A percentile compares a stretch with the other conserved stretches of the same genome.
These are phyloP conservation scores for Heliothis subflexa DNA, from an alignment of 1,140 invertebrate species.

Conservation along the genomic window DNA sequence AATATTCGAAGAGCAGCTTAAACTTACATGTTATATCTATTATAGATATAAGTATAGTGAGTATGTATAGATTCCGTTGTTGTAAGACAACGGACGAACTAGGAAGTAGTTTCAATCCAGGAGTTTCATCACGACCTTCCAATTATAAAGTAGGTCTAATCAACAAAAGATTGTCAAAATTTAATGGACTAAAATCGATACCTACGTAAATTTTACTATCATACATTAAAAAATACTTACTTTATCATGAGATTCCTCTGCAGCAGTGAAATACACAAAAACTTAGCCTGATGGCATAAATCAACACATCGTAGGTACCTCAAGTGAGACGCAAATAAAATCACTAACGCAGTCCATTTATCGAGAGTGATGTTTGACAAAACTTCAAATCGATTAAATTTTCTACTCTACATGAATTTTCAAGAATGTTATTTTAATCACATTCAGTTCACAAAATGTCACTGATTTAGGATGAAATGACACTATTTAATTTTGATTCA, in stretches of 20 bases:
- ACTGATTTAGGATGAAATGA: constrained; percentile 69
- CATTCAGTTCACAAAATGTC: constrained; percentile 70
- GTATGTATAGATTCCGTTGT: neutral
- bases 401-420: constrained; percentile 70
- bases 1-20: too few relatives aligned
- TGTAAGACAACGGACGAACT: neutral
- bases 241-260: constrained; percentile 27
- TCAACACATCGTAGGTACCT: constrained; percentile 62
- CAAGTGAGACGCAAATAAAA: constrained; percentile 77
- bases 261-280: constrained; percentile 46
- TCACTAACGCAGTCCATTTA: constrained; percentile 70
- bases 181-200: constrained; percentile 47
- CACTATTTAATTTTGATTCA: constrained; percentile 83
- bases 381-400: constrained; percentile 75
- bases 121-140: constrained; percentile 59
- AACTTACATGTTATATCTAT: neutral
- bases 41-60: neutral
- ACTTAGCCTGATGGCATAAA: constrained; percentile 60
- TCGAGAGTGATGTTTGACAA: constrained; percentile 69
- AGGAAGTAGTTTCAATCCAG: constrained; percentile 46
- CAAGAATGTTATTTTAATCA: constrained; percentile 64
- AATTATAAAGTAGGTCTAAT: constrained; percentile 27
- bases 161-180: constrained; percentile 7
- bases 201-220: neutral
- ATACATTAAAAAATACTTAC: constrained; percentile 46